Evolutionary conservation across 2,888 invertebrate genomes (phyloP).

Genomic region (Tipula vernalis): DNA sequence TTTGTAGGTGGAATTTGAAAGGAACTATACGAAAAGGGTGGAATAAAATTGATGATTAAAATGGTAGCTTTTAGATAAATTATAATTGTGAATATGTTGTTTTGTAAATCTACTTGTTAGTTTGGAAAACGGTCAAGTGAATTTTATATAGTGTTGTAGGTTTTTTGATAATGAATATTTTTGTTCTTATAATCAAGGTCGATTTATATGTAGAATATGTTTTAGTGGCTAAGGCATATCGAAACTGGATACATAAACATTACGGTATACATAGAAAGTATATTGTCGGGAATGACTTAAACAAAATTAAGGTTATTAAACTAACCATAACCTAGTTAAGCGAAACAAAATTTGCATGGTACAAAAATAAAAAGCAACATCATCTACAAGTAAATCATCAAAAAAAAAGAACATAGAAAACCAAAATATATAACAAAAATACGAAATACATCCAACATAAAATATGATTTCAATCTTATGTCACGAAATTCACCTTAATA

Average conservation of each 20-base stretch:
- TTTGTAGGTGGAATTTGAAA: constrained; percentile 4
- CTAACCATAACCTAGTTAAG: not conserved
- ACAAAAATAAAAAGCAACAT: not conserved
- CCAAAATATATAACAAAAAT: not conserved
- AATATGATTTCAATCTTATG: constrained; percentile 6
- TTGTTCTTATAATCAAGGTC: not conserved
- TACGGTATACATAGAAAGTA: not conserved
- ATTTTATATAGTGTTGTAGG: not conserved
- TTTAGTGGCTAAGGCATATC: not conserved
- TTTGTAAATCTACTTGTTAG: not conserved
- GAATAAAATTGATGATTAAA: not conserved
- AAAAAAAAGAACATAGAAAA: not conserved
- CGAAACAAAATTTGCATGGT: not conserved
- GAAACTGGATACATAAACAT: not conserved
- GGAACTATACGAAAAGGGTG: not conserved
- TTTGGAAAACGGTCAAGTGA: not conserved
- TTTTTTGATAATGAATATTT: not conserved
- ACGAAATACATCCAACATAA: not conserved
- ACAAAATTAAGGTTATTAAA: not conserved
- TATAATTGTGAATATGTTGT: not conserved
- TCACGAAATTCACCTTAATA: constrained; percentile 10
- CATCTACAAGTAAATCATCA: not conserved
- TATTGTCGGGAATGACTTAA: not conserved
- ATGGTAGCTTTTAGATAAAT: not conserved
- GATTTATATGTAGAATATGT: not conserved